Evolutionary conservation across 2,113 vertebrate genomes (phyloP).

Genomic region (Zosterops hypoxanthus): DNA sequence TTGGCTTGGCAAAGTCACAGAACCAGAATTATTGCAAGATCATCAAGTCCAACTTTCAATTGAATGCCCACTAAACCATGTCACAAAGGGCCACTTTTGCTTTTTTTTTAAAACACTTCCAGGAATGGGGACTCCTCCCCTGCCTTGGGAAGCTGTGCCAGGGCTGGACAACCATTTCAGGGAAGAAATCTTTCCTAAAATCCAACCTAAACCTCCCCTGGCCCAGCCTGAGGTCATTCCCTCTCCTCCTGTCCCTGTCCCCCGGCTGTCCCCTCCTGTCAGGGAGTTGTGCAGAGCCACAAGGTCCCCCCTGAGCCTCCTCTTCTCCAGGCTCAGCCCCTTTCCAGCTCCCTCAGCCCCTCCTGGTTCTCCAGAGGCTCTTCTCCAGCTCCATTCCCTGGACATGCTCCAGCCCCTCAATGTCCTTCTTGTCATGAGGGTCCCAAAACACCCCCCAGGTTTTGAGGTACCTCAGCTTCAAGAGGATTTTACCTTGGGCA

Average conservation of each 20-base stretch:
- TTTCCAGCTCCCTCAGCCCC: neutral
- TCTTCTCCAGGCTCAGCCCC: neutral
- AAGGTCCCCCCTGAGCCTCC: neutral
- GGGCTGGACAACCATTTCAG: fast-evolving
- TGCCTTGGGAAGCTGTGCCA: neutral
- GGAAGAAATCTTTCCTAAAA: neutral
- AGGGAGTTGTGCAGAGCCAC: neutral
- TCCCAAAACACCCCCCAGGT: neutral
- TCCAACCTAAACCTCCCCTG: fast-evolving
- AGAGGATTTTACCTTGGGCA: neutral
- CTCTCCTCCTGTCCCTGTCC: neutral
- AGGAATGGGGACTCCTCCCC: neutral
- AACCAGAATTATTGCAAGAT: neutral
- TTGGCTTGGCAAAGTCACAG: neutral
- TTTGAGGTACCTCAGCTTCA: neutral
- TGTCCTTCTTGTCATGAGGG: fast-evolving
- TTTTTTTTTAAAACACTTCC: neutral
- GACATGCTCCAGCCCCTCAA: fast-evolving
- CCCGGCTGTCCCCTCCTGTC: neutral
- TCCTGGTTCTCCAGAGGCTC: neutral
- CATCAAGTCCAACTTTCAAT: neutral
- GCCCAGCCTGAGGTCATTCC: neutral
- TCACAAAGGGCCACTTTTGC: neutral
- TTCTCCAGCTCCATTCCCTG: neutral
- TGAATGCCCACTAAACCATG: neutral